phyloP scores from a whole-genome alignment of 2,888 invertebrate genomes.

The Hypena proboscidalis region DNA sequence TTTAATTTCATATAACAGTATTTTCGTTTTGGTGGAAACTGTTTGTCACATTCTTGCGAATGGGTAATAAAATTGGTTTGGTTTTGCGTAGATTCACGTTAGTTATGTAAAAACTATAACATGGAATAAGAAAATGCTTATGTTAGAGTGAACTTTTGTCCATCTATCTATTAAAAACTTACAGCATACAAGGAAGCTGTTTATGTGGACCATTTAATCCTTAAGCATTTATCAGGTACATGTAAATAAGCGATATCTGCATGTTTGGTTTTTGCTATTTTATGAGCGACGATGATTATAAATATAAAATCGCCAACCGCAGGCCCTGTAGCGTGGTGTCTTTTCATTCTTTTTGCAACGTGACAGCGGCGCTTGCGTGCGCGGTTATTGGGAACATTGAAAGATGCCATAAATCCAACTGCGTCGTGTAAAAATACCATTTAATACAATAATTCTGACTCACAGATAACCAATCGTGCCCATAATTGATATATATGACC shows the following conservation, averaged over 20 bases:
- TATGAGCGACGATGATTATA: constrained; percentile 60
- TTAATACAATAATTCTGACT: constrained; percentile 59
- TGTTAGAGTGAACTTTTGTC: too few species aligned
- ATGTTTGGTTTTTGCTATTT: constrained; percentile 59
- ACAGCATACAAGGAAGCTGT: constrained; percentile 11
- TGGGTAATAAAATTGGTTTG: too few species aligned
- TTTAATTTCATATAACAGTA: constrained; percentile 17
- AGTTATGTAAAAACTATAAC: too few species aligned
- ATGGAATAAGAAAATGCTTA: too few species aligned
- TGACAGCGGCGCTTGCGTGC: constrained; percentile 64
- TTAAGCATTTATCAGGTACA: constrained; percentile 34
- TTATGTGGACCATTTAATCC: constrained; percentile 21
- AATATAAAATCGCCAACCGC: constrained; percentile 70
- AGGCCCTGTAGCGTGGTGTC: constrained; percentile 57
- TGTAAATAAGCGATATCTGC: constrained; percentile 50
- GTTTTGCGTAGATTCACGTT: too few species aligned
- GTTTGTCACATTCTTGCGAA: not conserved
- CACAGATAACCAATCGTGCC: constrained; percentile 33
- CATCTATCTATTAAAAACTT: too few species aligned
- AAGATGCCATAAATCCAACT: constrained; percentile 63
- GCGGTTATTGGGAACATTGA: constrained; percentile 65
- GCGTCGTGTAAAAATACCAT: constrained; percentile 58
- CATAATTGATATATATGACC: constrained; percentile 40
- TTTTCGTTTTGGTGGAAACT: not conserved
- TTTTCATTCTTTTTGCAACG: constrained; percentile 56